Conservation (phyloP, 2,888 invertebrate genomes). For the Acronicta psi region DNA sequence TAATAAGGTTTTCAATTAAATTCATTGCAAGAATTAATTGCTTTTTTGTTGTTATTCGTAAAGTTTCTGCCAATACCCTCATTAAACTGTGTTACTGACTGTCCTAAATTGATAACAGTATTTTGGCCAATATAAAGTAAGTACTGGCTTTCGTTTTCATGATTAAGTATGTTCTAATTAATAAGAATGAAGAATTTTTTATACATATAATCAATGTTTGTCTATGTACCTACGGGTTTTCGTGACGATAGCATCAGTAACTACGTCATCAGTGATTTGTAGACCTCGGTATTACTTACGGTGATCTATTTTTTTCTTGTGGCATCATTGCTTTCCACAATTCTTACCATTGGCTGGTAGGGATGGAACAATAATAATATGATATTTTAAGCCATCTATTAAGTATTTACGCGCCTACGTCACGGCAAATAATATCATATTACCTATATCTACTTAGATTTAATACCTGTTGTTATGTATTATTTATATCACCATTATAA, state of each 20-base stretch:
- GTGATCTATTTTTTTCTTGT: no score
- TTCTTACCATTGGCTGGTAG: no score
- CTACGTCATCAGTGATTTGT: neutral
- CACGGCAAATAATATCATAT: conserved; percentile 27
- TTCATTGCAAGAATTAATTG: conserved; percentile 31
- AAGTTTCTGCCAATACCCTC: conserved; percentile 36
- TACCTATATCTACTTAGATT: neutral
- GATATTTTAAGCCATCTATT: neutral
- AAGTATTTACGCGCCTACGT: conserved; percentile 10
- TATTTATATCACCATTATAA: conserved; percentile 10
- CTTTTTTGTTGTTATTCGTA: conserved; percentile 10
- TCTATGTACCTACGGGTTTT: no score
- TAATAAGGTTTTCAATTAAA: conserved; percentile 16
- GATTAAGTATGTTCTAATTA: no score
- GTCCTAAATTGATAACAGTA: conserved; percentile 37
- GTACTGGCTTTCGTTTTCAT: conserved; percentile 1
- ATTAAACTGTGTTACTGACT: conserved; percentile 15
- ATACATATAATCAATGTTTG: no score
- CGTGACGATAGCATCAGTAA: no score
- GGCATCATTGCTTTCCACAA: no score
- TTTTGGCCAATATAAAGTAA: conserved; percentile 17
- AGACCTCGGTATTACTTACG: no score
- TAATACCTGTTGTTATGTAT: conserved; percentile 7
- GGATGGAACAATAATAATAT: no score
- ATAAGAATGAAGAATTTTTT: no score